Conservation (phyloP, 1,140 invertebrate species). For the Tribolium madens region DNA sequence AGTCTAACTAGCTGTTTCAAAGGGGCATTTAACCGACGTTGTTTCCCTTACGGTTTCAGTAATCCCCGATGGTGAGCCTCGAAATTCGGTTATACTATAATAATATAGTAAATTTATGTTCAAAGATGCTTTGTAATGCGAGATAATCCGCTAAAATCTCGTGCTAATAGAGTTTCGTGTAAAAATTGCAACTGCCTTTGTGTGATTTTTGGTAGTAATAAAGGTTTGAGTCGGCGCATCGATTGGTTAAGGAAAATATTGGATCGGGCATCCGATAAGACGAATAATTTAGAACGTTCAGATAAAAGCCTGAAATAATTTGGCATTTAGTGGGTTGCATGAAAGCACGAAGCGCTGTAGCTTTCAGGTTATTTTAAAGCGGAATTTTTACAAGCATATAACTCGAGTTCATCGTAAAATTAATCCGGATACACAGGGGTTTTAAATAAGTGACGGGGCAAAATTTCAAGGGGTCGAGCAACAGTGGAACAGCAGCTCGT, state of each 20-base stretch:
- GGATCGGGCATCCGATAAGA: slow-evolving; percentile 17
- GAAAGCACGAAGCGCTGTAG: slow-evolving; percentile 17
- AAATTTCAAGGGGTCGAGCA: slow-evolving; percentile 44
- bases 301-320: slow-evolving; percentile 39
- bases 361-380: slow-evolving; percentile 37
- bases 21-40: slow-evolving; percentile 5
- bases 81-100: slow-evolving; percentile 15
- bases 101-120: slow-evolving; percentile 11
- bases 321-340: slow-evolving; percentile 30
- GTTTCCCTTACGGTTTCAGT: slow-evolving; percentile 20
- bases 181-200: slow-evolving; percentile 2
- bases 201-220: background rate
- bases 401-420: slow-evolving; percentile 49
- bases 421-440: slow-evolving; percentile 48
- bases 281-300: slow-evolving; percentile 27
- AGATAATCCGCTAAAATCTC: background rate
- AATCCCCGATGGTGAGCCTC: slow-evolving; percentile 10
- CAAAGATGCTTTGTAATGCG: background rate
- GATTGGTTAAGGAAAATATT: slow-evolving; percentile 16
- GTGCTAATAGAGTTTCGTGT: background rate
- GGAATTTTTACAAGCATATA: slow-evolving; percentile 48
- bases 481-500: slow-evolving; percentile 44
- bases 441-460: slow-evolving; percentile 48
- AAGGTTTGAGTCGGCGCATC: background rate
- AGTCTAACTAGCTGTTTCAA: slow-evolving; percentile 3